phyloP scores from a whole-genome alignment of 2,113 vertebrate species.

The Chionodraco myersi region DNA sequence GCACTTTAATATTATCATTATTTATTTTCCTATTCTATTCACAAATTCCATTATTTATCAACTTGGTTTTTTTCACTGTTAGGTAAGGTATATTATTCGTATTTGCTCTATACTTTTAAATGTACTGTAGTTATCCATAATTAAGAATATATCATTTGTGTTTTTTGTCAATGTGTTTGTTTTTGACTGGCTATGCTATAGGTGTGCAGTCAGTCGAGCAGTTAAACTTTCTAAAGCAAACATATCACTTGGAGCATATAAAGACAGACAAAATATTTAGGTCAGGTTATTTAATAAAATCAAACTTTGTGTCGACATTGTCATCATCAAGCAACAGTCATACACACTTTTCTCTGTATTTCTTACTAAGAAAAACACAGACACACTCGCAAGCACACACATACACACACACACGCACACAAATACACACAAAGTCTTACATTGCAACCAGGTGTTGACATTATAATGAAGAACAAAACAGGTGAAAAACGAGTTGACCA shows the following conservation, averaged over 20 bases:
- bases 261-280: slow-evolving; percentile 20
- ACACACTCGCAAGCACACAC: neutral
- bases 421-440: slow-evolving; percentile 19
- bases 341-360: neutral
- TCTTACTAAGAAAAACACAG: neutral
- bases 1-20: too few relatives aligned
- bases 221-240: neutral
- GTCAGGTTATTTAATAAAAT: slow-evolving; percentile 65
- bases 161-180: too few relatives aligned
- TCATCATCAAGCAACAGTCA: slow-evolving; percentile 27
- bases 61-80: too few relatives aligned
- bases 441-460: slow-evolving; percentile 1
- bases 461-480: slow-evolving; percentile 21
- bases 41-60: too few relatives aligned
- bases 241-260: neutral
- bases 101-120: too few relatives aligned
- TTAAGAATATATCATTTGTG: too few relatives aligned
- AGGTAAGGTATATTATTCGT: too few relatives aligned
- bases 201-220: neutral
- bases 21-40: too few relatives aligned
- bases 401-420: neutral
- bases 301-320: slow-evolving; percentile 35
- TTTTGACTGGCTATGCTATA: too few relatives aligned
- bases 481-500: neutral
- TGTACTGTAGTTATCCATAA: too few relatives aligned